phyloP scores from a whole-genome alignment of 2,888 invertebrate genomes.

The Eupithecia inturbata region DNA sequence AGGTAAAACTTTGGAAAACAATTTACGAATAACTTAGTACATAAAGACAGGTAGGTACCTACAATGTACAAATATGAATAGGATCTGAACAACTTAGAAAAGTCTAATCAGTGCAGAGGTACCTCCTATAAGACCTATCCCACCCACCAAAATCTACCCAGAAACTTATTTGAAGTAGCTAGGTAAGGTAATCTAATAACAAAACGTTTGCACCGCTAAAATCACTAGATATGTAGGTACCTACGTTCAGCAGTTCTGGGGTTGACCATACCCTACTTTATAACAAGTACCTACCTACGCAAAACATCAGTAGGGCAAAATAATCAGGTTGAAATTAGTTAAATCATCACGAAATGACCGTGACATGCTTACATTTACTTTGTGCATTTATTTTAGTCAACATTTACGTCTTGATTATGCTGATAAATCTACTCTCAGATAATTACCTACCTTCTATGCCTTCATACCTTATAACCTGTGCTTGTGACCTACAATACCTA shows the following conservation, averaged over 20 bases:
- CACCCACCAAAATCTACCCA: no score
- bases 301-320: neutral
- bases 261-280: no score
- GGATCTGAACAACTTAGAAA: neutral
- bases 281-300: no score
- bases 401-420: neutral
- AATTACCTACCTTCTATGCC: neutral
- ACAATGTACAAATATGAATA: no score
- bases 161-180: no score
- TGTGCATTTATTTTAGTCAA: neutral
- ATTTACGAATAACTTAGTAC: neutral
- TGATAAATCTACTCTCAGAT: neutral
- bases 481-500: neutral
- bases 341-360: neutral
- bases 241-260: no score
- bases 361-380: neutral
- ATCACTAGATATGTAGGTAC: no score
- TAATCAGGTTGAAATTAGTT: neutral
- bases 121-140: no score
- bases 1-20: slow-evolving; percentile 54
- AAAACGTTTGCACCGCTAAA: no score
- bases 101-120: no score
- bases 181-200: no score
- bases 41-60: neutral
- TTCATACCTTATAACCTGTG: neutral